Evolutionary conservation across 2,888 invertebrate genomes (phyloP).

Genomic region (Argyresthia albistria): DNA sequence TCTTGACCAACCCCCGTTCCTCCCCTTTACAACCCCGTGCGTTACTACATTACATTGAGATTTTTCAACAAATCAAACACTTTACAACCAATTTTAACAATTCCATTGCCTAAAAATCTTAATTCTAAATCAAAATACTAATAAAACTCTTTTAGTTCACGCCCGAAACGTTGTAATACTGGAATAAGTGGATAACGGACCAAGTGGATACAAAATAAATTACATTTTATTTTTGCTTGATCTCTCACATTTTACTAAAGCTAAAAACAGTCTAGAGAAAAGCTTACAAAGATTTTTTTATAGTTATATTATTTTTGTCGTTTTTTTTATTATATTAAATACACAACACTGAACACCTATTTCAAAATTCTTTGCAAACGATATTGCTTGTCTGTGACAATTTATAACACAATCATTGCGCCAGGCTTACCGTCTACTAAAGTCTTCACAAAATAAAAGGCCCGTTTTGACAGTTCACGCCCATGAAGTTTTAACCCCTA

Average conservation of each 20-base stretch:
- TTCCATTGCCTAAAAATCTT: conserved; percentile 6
- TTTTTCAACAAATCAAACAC: conserved; percentile 9
- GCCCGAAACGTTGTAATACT: conserved; percentile 54
- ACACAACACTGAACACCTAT: conserved; percentile 35
- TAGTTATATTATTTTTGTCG: conserved; percentile 13
- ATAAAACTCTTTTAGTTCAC: conserved; percentile 19
- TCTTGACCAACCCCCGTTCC: not conserved
- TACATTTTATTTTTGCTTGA: conserved; percentile 8
- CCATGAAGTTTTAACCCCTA: no score
- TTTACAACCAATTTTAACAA: not conserved
- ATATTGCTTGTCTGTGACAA: no score
- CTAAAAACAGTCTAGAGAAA: conserved; percentile 42
- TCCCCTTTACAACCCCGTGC: not conserved
- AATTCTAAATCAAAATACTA: conserved; percentile 9
- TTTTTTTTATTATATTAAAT: conserved; percentile 13
- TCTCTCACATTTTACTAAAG: conserved; percentile 21
- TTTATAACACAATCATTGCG: no score
- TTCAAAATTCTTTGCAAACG: conserved; percentile 4
- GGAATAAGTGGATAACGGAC: conserved; percentile 16
- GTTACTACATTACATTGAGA: conserved; percentile 13
- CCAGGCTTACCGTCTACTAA: no score
- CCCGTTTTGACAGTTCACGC: no score
- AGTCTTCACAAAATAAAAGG: no score
- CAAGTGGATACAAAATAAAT: not conserved
- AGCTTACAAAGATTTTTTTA: conserved; percentile 26